phyloP scores from a whole-genome alignment of 1,140 invertebrate genomes.

The Acromyrmex echinatior region DNA sequence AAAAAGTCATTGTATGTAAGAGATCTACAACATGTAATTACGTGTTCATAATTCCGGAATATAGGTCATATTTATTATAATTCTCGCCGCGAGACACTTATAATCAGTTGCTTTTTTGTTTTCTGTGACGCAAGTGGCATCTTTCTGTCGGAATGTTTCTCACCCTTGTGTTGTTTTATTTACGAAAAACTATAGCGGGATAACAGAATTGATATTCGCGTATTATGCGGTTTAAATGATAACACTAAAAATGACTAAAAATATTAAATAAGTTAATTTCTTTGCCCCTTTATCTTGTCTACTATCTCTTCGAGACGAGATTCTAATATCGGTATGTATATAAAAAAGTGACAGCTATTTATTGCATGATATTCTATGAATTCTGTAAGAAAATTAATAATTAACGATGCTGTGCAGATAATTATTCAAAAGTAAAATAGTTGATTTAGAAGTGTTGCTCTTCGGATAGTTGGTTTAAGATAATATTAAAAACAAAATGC shows the following conservation, averaged over 20 bases:
- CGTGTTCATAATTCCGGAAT: slow-evolving; percentile 32
- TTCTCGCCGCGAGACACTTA: slow-evolving; percentile 7
- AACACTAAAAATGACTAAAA: slow-evolving; percentile 49
- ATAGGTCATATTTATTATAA: slow-evolving; percentile 4
- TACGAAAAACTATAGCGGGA: slow-evolving; percentile 44
- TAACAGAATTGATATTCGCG: slow-evolving; percentile 62
- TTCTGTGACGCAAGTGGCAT: background rate
- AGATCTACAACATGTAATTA: slow-evolving; percentile 26
- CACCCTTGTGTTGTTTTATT: slow-evolving; percentile 23
- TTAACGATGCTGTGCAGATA: background rate
- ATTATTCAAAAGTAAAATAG: background rate
- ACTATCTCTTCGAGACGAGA: background rate
- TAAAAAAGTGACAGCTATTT: background rate
- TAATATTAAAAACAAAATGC: background rate
- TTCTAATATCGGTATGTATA: background rate
- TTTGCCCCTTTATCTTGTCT: background rate
- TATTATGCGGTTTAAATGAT: slow-evolving; percentile 70
- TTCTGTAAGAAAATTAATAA: background rate
- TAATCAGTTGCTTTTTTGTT: slow-evolving; percentile 6
- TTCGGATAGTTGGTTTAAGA: background rate
- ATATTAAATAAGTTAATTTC: slow-evolving; percentile 10
- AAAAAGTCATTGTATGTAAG: background rate
- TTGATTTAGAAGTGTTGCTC: background rate
- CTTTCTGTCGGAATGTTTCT: slow-evolving; percentile 4
- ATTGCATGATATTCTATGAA: background rate